These are phyloP conservation scores for Chaenodraco wilsoni DNA, from an alignment of 2,797 vertebrate genomes.

Conservation along the genomic window DNA sequence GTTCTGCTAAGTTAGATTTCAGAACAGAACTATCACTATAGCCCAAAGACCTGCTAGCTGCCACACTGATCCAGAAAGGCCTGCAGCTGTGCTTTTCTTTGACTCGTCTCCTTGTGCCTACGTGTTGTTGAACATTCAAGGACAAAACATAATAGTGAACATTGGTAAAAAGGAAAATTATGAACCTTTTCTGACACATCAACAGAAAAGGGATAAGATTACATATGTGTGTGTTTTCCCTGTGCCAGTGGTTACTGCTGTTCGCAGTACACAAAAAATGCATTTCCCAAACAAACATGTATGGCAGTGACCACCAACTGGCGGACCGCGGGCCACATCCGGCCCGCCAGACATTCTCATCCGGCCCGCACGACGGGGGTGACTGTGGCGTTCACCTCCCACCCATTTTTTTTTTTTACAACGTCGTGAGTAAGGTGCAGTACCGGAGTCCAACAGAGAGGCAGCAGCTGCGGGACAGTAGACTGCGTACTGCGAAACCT, in stretches of 20 bases:
- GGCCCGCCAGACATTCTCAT: no score
- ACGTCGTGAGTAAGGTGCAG: no score
- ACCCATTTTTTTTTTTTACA: no score
- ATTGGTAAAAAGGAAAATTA: not conserved
- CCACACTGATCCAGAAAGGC: conserved; percentile 2
- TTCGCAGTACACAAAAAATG: conserved; percentile 28
- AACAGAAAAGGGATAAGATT: not conserved
- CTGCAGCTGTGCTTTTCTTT: not conserved
- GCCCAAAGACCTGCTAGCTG: not conserved
- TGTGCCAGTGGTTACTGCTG: not conserved
- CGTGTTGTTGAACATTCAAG: not conserved
- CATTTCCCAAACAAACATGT: not conserved
- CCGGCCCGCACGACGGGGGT: no score
- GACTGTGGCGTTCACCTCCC: no score
- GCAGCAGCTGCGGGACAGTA: no score
- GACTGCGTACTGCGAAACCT: no score
- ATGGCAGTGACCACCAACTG: no score
- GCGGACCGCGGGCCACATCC: no score
- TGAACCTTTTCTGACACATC: not conserved
- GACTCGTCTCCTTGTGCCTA: not conserved
- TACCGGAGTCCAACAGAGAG: no score
- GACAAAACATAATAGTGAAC: not conserved
- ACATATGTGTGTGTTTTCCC: not conserved
- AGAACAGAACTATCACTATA: not conserved
- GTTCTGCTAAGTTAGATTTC: conserved; percentile 16